Evolutionary conservation across 2,888 invertebrate species (phyloP), one percentile per base, ranked within the genome.

Genomic region (Drosophila antonietae): DNA sequence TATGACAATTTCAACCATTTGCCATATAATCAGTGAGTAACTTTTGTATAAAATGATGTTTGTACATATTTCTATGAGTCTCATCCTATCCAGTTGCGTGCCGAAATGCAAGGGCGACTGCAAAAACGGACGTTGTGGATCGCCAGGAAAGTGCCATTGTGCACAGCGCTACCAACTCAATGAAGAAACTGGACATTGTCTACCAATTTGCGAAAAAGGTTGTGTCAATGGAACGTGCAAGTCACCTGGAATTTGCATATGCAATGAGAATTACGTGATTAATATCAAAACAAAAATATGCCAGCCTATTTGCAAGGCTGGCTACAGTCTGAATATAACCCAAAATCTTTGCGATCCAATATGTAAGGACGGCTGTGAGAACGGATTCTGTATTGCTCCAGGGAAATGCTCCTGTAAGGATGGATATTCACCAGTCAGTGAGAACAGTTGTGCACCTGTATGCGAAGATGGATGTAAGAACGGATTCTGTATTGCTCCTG

Each of bases 171-270:
- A 86, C 55, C 0, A 33, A 1, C 43, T 73, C 4, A 65, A 84
- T 65, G 9, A 0, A 0, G 5, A 18, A 1, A 79, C 70, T 15
- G 86, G 88, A 0, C 49, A 75, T n/a, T 92, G 92, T 37, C 49
- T 77, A 33, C 91, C 93, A 0, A 35, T 86, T 5, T 93, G 93
- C 64, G 44, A 61, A 1, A 53, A 72, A 4, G 78, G 78, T 15
- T 93, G 93, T 55, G 60, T 68, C 0, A 91, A 93, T 70, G 93
- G 92, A 5, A 63, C 49, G 2, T 93, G 93, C 70, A 61, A 88
- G 0, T 93, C 93, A 0, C 95, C 95, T 0, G 94, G 94, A 72
- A 90, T 92, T 0, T 96, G 96, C 86, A 92, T 88, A 10, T 96
- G 95, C 80, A 91, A 93, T n/a, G 80, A 91, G 9, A 95, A 95